Evolutionary conservation across 2,888 invertebrate species (phyloP), one percentile per base, ranked within the genome.

Genomic region (Ochropacha duplaris): DNA sequence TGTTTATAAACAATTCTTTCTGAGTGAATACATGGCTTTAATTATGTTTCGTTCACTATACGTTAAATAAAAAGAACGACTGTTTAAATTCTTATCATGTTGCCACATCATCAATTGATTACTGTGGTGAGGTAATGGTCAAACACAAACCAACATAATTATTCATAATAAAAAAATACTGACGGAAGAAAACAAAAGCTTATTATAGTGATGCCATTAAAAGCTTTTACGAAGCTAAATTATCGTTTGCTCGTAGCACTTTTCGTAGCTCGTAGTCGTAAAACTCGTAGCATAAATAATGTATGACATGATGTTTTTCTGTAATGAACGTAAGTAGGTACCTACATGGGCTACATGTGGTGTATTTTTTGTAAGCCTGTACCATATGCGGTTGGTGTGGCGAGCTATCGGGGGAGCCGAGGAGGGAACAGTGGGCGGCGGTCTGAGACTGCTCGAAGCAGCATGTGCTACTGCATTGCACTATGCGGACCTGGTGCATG

Each of bases 401-500:
- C 96, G 97, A 70, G 95, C 97, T 56, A 94, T 99, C 58, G 96
- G 96, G n/a, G 98, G 99, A 94, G 96, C 97, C 0, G 98, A 98
- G 78, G 92, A 92, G 61, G 98, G 98, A 94, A 97, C 97, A 0
- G 96, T 96, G 68, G 93, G 95, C 6, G 94, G 94, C n/a, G 93
- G 94, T 2, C 87, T 94, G 22, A 90, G 94, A 49, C 85, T 95
- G 57, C 78, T 96, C 55, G 96, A 98, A 91, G 96, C 96, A 19
- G 96, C 98, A 2, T 98, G 98, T 81, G 96, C 97, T 39, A 96
- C 97, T 0, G 97, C 98, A 0, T 94, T 96, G 69, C 96, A 97
- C 75, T 98, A 98, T 81, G 96, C 97, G 0, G 98, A 98, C 79
- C 93, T 97, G 12, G 95, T 96, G 3, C 97, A 98, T 76, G 96